A percentile compares a stretch with the other conserved stretches of the same genome.
These are phyloP conservation scores for Dicycla oo DNA, from an alignment of 2,888 invertebrate genomes.

Conservation along the genomic window DNA sequence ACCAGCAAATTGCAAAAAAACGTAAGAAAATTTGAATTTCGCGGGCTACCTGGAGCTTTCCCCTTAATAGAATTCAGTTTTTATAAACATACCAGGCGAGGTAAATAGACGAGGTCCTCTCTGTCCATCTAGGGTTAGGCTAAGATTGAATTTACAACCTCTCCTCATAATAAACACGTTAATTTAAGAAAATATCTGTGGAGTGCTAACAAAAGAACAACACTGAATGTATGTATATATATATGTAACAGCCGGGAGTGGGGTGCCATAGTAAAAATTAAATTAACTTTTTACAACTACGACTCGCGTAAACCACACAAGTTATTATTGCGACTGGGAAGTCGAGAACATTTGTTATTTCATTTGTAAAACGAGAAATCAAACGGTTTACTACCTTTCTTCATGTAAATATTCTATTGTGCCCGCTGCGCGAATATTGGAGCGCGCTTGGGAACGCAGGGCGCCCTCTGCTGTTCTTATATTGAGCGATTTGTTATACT, in stretches of 20 bases:
- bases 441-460: conserved; percentile 55
- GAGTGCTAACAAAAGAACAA: conserved; percentile 43
- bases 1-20: too few species aligned
- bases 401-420: conserved; percentile 78
- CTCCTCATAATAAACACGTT: conserved; percentile 34
- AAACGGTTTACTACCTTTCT: conserved; percentile 72
- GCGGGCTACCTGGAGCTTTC: too few species aligned
- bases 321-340: conserved; percentile 68
- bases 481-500: conserved; percentile 61
- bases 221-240: too few species aligned
- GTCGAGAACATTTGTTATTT: conserved; percentile 71
- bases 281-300: conserved; percentile 69
- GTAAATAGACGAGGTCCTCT: background rate
- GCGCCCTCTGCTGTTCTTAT: conserved; percentile 36
- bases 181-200: conserved; percentile 34
- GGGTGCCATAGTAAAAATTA: conserved; percentile 64
- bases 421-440: conserved; percentile 57
- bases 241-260: conserved; percentile 34
- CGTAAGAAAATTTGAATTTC: too few species aligned
- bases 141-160: conserved; percentile 14
- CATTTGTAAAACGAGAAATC: conserved; percentile 74
- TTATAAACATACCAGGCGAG: background rate
- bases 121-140: background rate
- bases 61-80: background rate
- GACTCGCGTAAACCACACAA: conserved; percentile 63